Conservation (phyloP, 2,113 vertebrate genomes). For the Malaclemys terrapin region DNA sequence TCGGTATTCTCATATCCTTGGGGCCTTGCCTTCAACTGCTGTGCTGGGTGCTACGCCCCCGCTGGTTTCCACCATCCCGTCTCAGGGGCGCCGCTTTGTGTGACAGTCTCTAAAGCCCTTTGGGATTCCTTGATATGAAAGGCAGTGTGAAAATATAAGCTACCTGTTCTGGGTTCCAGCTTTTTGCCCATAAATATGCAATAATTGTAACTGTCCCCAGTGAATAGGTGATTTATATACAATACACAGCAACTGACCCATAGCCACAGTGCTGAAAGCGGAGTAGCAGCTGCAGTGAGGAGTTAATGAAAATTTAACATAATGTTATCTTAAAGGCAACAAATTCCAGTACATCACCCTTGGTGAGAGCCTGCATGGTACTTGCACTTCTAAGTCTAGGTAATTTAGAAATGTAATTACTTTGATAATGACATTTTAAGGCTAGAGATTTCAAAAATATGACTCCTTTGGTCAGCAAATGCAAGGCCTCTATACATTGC, state of each 20-base stretch:
- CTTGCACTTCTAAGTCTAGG: conserved; percentile 53
- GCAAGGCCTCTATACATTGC: conserved; percentile 32
- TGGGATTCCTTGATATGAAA: not conserved
- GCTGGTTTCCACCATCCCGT: not conserved
- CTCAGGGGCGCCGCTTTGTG: not conserved
- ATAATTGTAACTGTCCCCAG: not conserved
- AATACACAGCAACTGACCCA: not conserved
- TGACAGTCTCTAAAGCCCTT: not conserved
- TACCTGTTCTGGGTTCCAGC: not conserved
- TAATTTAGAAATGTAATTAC: conserved; percentile 67
- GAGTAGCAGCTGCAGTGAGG: rapidly evolving
- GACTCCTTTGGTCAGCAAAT: conserved; percentile 45
- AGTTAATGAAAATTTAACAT: not conserved
- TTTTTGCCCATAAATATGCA: rapidly evolving
- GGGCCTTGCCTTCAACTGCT: not conserved
- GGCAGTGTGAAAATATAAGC: not conserved
- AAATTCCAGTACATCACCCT: conserved; percentile 57
- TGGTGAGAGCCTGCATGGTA: conserved; percentile 40
- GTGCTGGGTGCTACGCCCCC: too few species aligned
- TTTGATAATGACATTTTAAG: conserved; percentile 53
- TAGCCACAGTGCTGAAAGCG: not conserved
- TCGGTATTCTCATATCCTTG: not conserved
- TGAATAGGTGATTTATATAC: not conserved
- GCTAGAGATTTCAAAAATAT: conserved; percentile 26
- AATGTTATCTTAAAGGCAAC: conserved; percentile 46